phyloP scores from a whole-genome alignment of 2,113 vertebrate genomes.

The Platycercus adscitus region DNA sequence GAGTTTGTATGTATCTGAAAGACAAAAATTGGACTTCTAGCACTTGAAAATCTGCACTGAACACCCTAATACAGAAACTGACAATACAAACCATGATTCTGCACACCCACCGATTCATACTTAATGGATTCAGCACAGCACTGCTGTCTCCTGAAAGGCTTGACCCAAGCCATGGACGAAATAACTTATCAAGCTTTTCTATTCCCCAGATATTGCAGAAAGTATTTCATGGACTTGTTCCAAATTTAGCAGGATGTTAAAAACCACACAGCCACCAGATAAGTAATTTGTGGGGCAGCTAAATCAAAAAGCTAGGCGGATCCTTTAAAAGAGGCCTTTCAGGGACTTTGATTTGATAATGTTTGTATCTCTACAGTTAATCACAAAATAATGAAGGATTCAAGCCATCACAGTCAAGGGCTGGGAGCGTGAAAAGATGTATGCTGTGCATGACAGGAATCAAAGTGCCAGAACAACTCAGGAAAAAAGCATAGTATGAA shows the following conservation, averaged over 20 bases:
- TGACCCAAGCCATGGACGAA: neutral
- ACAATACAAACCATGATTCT: neutral
- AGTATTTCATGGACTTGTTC: constrained; percentile 51
- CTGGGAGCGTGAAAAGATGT: constrained; percentile 14
- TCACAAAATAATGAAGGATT: constrained; percentile 42
- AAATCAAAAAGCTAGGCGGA: constrained; percentile 48
- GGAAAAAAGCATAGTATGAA: neutral
- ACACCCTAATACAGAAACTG: neutral
- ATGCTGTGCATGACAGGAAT: constrained; percentile 21
- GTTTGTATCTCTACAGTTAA: constrained; percentile 47
- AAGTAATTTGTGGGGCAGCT: constrained; percentile 51
- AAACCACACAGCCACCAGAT: constrained; percentile 62
- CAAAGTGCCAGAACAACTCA: constrained; percentile 11
- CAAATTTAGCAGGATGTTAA: constrained; percentile 65
- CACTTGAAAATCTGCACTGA: neutral
- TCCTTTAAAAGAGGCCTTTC: constrained; percentile 7
- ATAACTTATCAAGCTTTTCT: constrained; percentile 13
- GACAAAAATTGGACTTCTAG: neutral
- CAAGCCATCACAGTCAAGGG: neutral
- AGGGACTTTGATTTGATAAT: constrained; percentile 47
- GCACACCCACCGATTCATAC: neutral
- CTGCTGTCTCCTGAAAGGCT: neutral
- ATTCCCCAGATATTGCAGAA: constrained; percentile 35
- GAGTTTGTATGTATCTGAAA: neutral
- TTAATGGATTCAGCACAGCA: neutral